Evolutionary conservation across 1,140 invertebrate genomes (phyloP), one percentile per base, ranked within the genome.

Genomic region (Aradophagus sp.): DNA sequence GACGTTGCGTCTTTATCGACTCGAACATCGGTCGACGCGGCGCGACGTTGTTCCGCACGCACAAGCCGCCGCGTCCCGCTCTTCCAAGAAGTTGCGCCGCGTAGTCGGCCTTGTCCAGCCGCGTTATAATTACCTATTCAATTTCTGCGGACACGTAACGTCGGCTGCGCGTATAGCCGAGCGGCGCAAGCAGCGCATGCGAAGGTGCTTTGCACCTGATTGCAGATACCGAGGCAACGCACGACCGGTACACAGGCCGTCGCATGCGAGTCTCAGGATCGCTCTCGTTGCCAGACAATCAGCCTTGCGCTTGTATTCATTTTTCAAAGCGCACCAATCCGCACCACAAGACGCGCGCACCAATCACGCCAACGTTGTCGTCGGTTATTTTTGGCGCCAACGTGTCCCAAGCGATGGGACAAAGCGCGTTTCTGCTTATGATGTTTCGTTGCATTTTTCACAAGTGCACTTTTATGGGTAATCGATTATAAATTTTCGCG

Each of bases 101-200:
- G 38, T 14, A 36, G 39, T 39, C 48, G 31, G 67, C 61, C 56
- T 72, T 56, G 66, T 67, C 71, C 61, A 41, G 35, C 53, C 56
- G 70, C 74, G 78, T 81, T 76, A 75, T 81, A 79, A 81, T 81
- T 79, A 79, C 58, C 77, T 77, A 82, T 81, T 78, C 79, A 75
- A 78, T 79, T 76, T 79, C 73, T 72, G 75, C 50, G 74, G 65
- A 65, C 76, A 78, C 72, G 76, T 79, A 76, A 79, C 77, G 69
- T 79, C 75, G 73, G 65, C 42, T 50, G 29, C 29, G 38, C 45
- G 48, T 26, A 15, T 29, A 47, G 7, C 15, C 23, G 47, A 35
- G 23, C 23, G 29, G 27, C 19, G 36, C 20, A 41, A 31, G 42
- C 16, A 31, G 74, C 66, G 69, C 76, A 66, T 74, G 68, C 74